phyloP scores from a whole-genome alignment of 1,140 invertebrate genomes.

The Neelides sp. region DNA sequence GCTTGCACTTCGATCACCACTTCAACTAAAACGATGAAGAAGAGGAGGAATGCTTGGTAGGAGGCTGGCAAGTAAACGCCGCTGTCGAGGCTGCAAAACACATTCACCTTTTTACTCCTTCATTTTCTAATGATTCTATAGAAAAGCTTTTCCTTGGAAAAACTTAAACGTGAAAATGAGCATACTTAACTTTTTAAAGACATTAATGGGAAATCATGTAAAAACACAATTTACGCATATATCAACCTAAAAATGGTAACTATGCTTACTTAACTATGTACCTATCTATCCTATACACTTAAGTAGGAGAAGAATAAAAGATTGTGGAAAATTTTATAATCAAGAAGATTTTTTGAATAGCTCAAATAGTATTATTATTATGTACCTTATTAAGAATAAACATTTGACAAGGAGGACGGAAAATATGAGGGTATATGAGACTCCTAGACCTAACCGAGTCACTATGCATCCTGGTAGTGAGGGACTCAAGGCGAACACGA shows the following conservation, averaged over 20 bases:
- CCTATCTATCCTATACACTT: too few relatives aligned
- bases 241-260: too few relatives aligned
- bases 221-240: background rate
- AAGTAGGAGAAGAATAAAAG: too few relatives aligned
- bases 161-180: too few relatives aligned
- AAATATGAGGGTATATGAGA: slow-evolving; percentile 78
- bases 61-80: slow-evolving; percentile 85
- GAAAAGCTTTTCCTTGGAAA: too few relatives aligned
- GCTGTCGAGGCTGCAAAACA: slow-evolving; percentile 76
- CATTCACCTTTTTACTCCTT: too few relatives aligned
- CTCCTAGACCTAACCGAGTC: slow-evolving; percentile 67
- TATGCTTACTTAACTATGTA: too few relatives aligned
- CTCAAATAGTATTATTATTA: too few relatives aligned
- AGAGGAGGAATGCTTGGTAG: slow-evolving; percentile 72
- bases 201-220: background rate
- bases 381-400: slow-evolving; percentile 78
- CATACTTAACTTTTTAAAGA: too few relatives aligned
- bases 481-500: slow-evolving; percentile 64
- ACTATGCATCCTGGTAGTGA: slow-evolving; percentile 57
- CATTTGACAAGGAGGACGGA: slow-evolving; percentile 84
- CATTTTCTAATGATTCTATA: too few relatives aligned
- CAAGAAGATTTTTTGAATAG: too few relatives aligned
- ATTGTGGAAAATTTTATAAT: too few relatives aligned
- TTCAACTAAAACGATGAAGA: slow-evolving; percentile 70
- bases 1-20: slow-evolving; percentile 77